Evolutionary conservation across 2,797 vertebrate species (phyloP).

Genomic region (Enteromius thamalakanensis): DNA sequence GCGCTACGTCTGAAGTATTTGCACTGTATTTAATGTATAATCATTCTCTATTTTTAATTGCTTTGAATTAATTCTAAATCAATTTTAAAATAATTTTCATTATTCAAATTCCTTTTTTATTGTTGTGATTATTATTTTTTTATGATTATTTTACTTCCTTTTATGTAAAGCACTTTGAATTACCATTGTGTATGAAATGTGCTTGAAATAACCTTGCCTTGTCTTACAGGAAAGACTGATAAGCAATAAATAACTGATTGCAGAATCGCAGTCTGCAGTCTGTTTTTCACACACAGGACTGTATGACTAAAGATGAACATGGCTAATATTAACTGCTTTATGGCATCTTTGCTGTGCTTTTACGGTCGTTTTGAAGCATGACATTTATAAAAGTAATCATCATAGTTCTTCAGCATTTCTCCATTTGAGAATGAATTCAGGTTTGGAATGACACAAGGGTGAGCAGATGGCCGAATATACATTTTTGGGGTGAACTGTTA

Average conservation of each 20-base stretch:
- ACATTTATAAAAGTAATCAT: not conserved
- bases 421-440: not conserved
- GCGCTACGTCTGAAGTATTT: no score
- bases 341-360: not conserved
- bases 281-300: not conserved
- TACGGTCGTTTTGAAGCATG: not conserved
- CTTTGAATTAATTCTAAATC: no score
- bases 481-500: not conserved
- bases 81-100: no score
- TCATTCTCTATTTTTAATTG: no score
- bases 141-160: no score
- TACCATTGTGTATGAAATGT: no score
- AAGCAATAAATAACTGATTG: not conserved
- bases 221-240: not conserved
- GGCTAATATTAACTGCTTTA: not conserved
- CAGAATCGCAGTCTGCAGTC: no score
- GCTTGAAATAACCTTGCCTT: no score
- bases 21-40: no score
- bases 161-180: no score
- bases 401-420: constrained; percentile 1
- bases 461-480: not conserved
- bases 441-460: not conserved
- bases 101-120: no score
- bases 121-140: no score
- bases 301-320: not conserved